These are phyloP conservation scores for Hydrozoanthus gracilis DNA, from an alignment of 92 coral and sea anemone species.

Conservation along the genomic window DNA sequence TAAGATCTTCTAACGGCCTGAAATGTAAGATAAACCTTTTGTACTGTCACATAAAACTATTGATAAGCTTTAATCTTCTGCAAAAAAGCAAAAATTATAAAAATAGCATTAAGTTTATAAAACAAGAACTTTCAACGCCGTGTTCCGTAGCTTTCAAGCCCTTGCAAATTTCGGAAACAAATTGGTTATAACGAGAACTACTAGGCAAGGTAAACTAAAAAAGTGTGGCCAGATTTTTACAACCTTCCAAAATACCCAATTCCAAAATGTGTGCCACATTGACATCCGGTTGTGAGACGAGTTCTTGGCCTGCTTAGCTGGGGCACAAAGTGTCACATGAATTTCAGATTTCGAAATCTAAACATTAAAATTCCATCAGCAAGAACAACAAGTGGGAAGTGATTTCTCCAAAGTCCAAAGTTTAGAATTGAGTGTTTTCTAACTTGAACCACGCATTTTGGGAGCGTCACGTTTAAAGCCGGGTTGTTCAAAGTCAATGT, in stretches of 20 bases:
- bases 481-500: neutral
- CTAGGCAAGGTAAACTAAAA: too few species aligned
- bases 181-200: too few species aligned
- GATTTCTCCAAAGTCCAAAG: conserved; percentile 25
- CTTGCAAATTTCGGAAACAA: neutral
- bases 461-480: neutral
- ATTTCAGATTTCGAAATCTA: conserved; percentile 32
- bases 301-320: neutral
- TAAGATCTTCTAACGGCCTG: neutral
- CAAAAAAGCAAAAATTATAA: neutral
- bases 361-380: neutral
- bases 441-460: too few species aligned
- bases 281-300: conserved; percentile 1
- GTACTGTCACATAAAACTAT: neutral
- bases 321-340: conserved; percentile 27
- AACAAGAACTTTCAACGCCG: neutral
- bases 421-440: neutral
- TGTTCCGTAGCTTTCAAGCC: neutral
- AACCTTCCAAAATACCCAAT: neutral
- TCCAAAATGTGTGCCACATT: neutral
- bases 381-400: neutral
- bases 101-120: neutral
- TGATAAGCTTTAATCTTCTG: neutral
- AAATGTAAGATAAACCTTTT: neutral
- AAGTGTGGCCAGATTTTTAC: too few species aligned